phyloP scores from a whole-genome alignment of 2,888 invertebrate species.

The Agapetus fuscipes region DNA sequence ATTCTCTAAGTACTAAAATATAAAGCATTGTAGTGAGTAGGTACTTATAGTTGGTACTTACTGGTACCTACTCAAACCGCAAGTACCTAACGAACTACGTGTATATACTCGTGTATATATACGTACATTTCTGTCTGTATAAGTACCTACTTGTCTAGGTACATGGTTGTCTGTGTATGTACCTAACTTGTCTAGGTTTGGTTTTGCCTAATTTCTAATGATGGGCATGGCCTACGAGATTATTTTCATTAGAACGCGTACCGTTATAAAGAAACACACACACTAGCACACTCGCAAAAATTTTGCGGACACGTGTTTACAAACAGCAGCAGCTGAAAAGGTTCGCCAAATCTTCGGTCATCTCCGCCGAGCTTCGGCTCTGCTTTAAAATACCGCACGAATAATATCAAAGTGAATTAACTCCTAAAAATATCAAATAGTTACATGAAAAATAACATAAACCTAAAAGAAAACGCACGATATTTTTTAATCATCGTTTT shows the following conservation, averaged over 20 bases:
- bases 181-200: too few species aligned
- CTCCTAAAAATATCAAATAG: neutral
- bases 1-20: too few species aligned
- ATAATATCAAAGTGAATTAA: neutral
- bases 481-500: neutral
- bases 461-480: neutral
- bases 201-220: too few species aligned
- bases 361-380: conserved; percentile 5
- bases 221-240: conserved; percentile 12
- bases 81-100: too few species aligned
- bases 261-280: conserved; percentile 16
- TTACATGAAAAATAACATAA: neutral
- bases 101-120: too few species aligned
- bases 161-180: too few species aligned
- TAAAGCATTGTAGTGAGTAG: too few species aligned
- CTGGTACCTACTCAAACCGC: too few species aligned
- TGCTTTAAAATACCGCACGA: neutral
- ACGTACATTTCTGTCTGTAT: too few species aligned
- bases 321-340: conserved; percentile 19
- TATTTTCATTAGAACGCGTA: conserved; percentile 6
- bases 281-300: conserved; percentile 4
- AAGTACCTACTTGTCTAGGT: too few species aligned
- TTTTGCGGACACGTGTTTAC: conserved; percentile 19
- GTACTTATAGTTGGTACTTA: too few species aligned
- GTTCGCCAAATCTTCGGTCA: conserved; percentile 9